Percentiles rank a stretch among this genome's conserved stretches.
Evolutionary conservation across 2,888 invertebrate species (phyloP).

Genomic region (Bellardia bayeri): DNA sequence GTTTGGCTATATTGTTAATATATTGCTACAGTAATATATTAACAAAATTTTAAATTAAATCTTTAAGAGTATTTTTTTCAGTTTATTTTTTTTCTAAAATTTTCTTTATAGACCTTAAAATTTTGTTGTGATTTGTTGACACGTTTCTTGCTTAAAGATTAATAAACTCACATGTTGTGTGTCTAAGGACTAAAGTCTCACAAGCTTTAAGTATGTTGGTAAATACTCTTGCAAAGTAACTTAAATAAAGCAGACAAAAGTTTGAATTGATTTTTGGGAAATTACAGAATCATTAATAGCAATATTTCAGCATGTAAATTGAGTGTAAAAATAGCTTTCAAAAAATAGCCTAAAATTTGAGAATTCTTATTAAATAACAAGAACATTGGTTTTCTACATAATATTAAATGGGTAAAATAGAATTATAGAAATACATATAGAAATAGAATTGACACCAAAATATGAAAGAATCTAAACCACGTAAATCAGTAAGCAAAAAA

Average conservation of each 20-base stretch:
- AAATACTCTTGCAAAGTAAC: background rate
- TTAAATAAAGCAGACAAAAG: background rate
- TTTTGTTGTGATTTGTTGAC: slow-evolving; percentile 11
- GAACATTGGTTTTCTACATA: no score
- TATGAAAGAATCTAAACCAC: no score
- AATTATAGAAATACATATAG: no score
- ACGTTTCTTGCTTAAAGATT: background rate
- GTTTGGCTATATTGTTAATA: no score
- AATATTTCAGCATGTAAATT: no score
- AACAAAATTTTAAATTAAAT: background rate
- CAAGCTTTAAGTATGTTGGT: background rate
- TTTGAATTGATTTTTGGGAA: background rate
- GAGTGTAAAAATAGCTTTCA: no score
- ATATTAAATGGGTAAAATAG: no score
- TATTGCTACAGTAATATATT: no score
- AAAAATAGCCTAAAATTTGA: no score
- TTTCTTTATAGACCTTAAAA: background rate
- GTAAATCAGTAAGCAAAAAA: no score
- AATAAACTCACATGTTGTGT: slow-evolving; percentile 4
- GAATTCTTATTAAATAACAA: no score
- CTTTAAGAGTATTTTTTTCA: background rate
- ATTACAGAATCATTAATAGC: background rate
- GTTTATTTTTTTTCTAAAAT: background rate
- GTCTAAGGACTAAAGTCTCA: background rate
- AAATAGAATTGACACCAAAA: no score